These are phyloP conservation scores for Lytechinus variegatus DNA, from an alignment of 35 echinoderm and acorn worm species.

Conservation along the genomic window DNA sequence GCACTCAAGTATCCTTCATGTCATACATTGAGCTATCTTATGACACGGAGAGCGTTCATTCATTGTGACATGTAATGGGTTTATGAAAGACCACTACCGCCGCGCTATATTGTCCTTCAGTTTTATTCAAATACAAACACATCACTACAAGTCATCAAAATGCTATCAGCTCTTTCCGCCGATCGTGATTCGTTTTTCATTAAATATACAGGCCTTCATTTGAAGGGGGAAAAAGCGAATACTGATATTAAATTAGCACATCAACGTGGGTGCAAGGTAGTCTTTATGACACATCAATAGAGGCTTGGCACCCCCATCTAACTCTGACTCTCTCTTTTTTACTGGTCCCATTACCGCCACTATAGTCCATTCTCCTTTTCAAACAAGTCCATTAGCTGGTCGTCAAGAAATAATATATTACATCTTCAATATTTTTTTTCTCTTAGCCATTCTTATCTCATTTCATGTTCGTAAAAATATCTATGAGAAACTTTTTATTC, in stretches of 20 bases:
- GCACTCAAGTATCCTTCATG: background rate
- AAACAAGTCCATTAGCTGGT: background rate
- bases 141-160: slow-evolving; percentile 2
- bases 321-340: background rate
- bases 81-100: slow-evolving; percentile 1
- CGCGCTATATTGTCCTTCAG: background rate
- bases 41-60: background rate
- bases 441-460: background rate
- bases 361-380: background rate
- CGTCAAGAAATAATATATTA: background rate
- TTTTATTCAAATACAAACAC: background rate
- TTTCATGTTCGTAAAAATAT: background rate
- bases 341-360: background rate
- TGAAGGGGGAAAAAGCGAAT: background rate
- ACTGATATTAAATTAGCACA: background rate
- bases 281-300: background rate
- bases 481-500: no score
- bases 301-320: background rate
- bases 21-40: background rate
- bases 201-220: background rate
- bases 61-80: background rate
- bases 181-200: background rate
- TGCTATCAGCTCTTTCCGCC: background rate
- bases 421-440: background rate
- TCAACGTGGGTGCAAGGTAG: background rate